Conservation (phyloP, 2,113 vertebrate genomes). For the Arothron firmamentum region DNA sequence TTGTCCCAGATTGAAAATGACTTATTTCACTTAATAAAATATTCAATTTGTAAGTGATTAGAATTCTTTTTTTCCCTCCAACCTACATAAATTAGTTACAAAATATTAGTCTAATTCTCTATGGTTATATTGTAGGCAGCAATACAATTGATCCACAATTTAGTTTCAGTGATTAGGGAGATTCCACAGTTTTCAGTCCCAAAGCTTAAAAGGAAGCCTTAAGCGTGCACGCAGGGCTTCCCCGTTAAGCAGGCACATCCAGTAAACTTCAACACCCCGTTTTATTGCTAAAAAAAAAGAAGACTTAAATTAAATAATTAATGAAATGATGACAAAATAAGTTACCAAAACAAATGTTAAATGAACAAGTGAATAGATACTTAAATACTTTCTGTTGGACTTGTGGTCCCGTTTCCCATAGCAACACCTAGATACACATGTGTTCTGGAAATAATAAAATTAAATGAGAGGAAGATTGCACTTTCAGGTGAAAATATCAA, state of each 20-base stretch:
- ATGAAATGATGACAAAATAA: slow-evolving; percentile 69
- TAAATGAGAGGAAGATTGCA: slow-evolving; percentile 59
- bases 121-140: slow-evolving; percentile 68
- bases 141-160: slow-evolving; percentile 65
- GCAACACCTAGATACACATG: slow-evolving; percentile 22
- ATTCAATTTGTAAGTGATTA: slow-evolving; percentile 78
- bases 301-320: slow-evolving; percentile 76
- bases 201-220: slow-evolving; percentile 69
- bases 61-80: slow-evolving; percentile 64
- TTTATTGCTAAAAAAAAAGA: slow-evolving; percentile 73
- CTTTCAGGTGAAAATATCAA: slow-evolving; percentile 65
- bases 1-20: slow-evolving; percentile 70
- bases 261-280: slow-evolving; percentile 73
- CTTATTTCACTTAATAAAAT: slow-evolving; percentile 77
- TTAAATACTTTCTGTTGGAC: slow-evolving; percentile 74
- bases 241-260: slow-evolving; percentile 74
- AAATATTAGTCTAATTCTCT: slow-evolving; percentile 77
- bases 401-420: slow-evolving; percentile 61
- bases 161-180: slow-evolving; percentile 71
- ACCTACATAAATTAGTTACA: slow-evolving; percentile 70
- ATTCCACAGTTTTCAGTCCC: slow-evolving; percentile 70
- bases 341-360: slow-evolving; percentile 56
- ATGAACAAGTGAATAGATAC: slow-evolving; percentile 64
- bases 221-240: slow-evolving; percentile 65
- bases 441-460: slow-evolving; percentile 23